Base-by-base conservation (phyloP, 2,888 invertebrate genomes). In the Polietes domitor region DNA sequence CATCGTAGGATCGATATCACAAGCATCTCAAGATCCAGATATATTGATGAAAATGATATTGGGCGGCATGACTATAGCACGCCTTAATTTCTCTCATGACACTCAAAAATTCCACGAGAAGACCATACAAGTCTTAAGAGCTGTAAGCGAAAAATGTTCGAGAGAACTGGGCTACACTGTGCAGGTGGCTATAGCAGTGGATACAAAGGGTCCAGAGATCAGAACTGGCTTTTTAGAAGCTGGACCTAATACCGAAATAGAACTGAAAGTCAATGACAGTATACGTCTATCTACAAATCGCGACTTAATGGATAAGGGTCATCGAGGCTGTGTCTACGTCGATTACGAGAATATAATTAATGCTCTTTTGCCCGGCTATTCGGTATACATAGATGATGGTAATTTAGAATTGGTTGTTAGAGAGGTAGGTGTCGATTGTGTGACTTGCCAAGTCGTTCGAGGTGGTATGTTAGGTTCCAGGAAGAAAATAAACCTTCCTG, bases 1-100 rank as follows among this genome's bases (percentile, higher is more conserved):
- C 86, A 96, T 99, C 89, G 97, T 99, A 89, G 99, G 99, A 91
- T 99, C 99, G 9, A 99, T 99, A 89, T 98, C 97, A 0, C 96
- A 96, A 0, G 96, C 94, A 0, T 97, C 96, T 37, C 94, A 95
- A 17, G 94, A 95, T 83, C 95, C 96, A 0, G 95, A 94, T 26
- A 95, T 94, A 89, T 93, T 99, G 50, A 96, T 96, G 89, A 94
- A 97, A 90, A 98, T 99, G 98, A 97, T 99, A 92, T 95, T 96
- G 87, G 96, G 96, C 0, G 98, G 98, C 75, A 98, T 99, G 97
- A 98, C 98, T 90, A 95, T 98, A 41, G 98, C 98, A 21, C 95
- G 98, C 61, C 93, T 98, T 92, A 98, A 98, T 93, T 98, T 98
- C 93, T 97, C 98, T 0, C 98, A 98, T 92, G 98, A 98, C 73